Base-by-base conservation (phyloP, 2,797 vertebrate genomes). In the Onychomys leucogaster region DNA sequence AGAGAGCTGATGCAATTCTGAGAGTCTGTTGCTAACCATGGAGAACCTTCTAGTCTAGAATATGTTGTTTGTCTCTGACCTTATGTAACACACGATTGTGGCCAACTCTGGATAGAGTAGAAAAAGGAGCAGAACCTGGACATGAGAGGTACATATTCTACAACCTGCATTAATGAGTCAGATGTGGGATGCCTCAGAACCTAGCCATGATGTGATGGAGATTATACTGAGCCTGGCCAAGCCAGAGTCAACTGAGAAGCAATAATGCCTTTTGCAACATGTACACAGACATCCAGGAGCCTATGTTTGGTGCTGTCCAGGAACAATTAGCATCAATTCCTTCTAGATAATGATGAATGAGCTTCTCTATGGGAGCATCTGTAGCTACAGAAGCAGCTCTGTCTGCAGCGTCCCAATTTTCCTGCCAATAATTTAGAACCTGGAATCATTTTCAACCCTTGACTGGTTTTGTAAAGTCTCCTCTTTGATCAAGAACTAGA, bases 361-460 rank as follows among this genome's bases (percentile, higher is more conserved):
- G 95, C 99, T 99, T 2, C 98, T 99, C 97, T 99, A 99, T 99
- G 96, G 99, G 99, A 23, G 97, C 99, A 99, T 98, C 99, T 99
- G 85, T 99, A 99, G 98, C 99, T 99, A 96, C 99, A 99, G 98
- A 99, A 99, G 97, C 99, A 99, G 98, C 99, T 99, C 89, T 99
- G 99, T 98, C 98, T 99, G 98, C 99, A 99, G 98, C 98, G 99
- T 95, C 99, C 99, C 0, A 98, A 99, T 97, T 99, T 99, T 99
- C 98, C 98, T 99, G 97, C 99, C 99, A 98, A 99, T 99, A 99
- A 99, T 99, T 99, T 99, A 99, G 99, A 99, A 99, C 97, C 99
- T 99, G 2, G 99, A 99, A 90, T 99, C 99, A 14, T 99, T 99
- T 81, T 99, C 99, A 43, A 98, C 99, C 76, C 99, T 99, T 98